Percentiles rank a stretch among this genome's conserved stretches.
Evolutionary conservation across 2,888 invertebrate species (phyloP).

Genomic region (Timema podura): DNA sequence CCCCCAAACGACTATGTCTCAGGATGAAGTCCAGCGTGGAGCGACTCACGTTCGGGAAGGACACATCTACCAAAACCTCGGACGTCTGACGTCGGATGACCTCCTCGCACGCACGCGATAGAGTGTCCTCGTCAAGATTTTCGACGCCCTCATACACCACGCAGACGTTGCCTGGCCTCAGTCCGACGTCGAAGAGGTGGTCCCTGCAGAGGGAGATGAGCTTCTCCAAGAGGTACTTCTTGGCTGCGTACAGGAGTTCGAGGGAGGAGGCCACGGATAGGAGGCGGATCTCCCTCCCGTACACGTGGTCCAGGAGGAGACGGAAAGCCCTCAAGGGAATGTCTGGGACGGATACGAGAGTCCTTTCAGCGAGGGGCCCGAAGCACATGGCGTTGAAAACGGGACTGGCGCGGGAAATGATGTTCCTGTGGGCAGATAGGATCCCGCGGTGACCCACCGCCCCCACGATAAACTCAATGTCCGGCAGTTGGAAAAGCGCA

Average conservation of each 20-base stretch:
- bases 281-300: neutral
- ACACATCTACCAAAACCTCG: neutral
- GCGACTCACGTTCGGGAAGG: neutral
- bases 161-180: neutral
- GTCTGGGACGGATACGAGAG: neutral
- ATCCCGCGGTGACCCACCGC: neutral
- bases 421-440: neutral
- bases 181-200: neutral
- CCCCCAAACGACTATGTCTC: neutral
- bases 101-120: neutral
- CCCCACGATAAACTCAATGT: neutral
- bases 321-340: neutral
- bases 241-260: neutral
- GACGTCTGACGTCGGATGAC: neutral
- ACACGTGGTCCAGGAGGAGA: neutral
- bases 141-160: neutral
- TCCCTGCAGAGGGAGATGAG: neutral
- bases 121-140: neutral
- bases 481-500: no score
- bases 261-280: neutral
- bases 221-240: neutral
- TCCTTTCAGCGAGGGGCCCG: neutral
- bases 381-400: conserved; percentile 7
- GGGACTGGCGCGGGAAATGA: neutral
- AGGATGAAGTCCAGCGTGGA: neutral